Evolutionary conservation across 1,140 invertebrate genomes (phyloP).

Genomic region (Lordiphosa collinella): DNA sequence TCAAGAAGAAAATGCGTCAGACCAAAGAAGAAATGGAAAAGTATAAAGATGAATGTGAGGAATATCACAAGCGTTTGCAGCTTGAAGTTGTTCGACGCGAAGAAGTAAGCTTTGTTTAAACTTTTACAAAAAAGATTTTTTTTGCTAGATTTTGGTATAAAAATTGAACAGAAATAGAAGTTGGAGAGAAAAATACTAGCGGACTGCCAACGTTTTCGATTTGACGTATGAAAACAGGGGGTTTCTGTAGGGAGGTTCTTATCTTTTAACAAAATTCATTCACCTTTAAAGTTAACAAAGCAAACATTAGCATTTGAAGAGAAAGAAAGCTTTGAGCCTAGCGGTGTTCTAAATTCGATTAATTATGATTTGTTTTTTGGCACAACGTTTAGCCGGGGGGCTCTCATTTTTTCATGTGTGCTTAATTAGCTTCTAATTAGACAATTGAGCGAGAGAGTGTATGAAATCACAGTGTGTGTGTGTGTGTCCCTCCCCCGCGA

Average conservation of each 20-base stretch:
- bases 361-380: constrained; percentile 62
- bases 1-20: constrained; percentile 99
- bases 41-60: constrained; percentile 97
- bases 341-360: constrained; percentile 70
- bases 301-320: constrained; percentile 55
- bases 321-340: constrained; percentile 38
- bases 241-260: constrained; percentile 38
- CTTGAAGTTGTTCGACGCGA: constrained; percentile 94
- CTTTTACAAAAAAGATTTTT: constrained; percentile 13
- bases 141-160: constrained; percentile 22
- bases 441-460: constrained; percentile 45
- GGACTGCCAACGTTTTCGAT: constrained; percentile 3
- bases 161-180: not conserved
- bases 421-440: constrained; percentile 67
- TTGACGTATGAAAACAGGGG: constrained; percentile 35
- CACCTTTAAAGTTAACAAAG: constrained; percentile 45
- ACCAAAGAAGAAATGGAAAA: constrained; percentile 98
- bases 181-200: too few relatives aligned
- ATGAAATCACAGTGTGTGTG: constrained; percentile 38
- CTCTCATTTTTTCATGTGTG: constrained; percentile 20
- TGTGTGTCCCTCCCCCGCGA: constrained; percentile 5
- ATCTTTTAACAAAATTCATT: constrained; percentile 59
- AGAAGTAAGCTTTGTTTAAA: constrained; percentile 88
- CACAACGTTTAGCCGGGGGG: constrained; percentile 21
- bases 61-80: constrained; percentile 93